Conservation (phyloP, 2,888 invertebrate species). For the Hypsopygia costalis region DNA sequence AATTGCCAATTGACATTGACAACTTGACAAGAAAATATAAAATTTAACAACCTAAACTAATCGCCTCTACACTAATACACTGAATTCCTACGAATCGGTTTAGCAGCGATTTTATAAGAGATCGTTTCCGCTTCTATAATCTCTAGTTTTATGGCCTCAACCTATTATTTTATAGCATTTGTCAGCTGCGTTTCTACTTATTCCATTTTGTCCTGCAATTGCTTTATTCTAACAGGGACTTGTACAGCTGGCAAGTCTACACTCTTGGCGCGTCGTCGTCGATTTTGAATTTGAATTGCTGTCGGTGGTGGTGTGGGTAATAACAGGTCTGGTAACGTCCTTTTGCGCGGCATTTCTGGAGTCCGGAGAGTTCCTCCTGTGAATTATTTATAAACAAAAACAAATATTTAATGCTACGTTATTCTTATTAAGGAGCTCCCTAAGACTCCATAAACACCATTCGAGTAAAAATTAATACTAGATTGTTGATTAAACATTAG, state of each 20-base stretch:
- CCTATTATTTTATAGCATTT: not conserved
- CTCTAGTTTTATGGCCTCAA: not conserved
- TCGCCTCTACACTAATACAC: slow-evolving; percentile 4
- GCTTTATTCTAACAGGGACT: slow-evolving; percentile 67
- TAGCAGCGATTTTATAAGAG: slow-evolving; percentile 1
- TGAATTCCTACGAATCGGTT: slow-evolving; percentile 5
- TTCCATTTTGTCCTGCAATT: slow-evolving; percentile 46
- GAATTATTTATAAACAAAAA: not conserved
- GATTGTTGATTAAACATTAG: too few relatives aligned
- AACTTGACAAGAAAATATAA: not conserved
- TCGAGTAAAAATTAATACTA: too few relatives aligned
- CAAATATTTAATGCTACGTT: too few relatives aligned
- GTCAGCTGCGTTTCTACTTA: slow-evolving; percentile 20
- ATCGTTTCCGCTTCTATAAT: not conserved
- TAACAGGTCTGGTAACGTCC: slow-evolving; percentile 52
- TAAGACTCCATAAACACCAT: too few relatives aligned
- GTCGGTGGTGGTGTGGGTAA: slow-evolving; percentile 38
- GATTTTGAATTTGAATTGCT: slow-evolving; percentile 41
- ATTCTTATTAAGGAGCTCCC: too few relatives aligned
- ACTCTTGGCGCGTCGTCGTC: slow-evolving; percentile 62
- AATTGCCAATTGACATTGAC: not conserved
- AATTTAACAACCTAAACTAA: not conserved
- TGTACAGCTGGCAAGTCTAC: slow-evolving; percentile 73
- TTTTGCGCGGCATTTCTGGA: slow-evolving; percentile 50
- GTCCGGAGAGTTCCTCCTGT: slow-evolving; percentile 52